These are phyloP conservation scores for Drosophila antonietae DNA, from an alignment of 2,888 invertebrate species.

Conservation along the genomic window DNA sequence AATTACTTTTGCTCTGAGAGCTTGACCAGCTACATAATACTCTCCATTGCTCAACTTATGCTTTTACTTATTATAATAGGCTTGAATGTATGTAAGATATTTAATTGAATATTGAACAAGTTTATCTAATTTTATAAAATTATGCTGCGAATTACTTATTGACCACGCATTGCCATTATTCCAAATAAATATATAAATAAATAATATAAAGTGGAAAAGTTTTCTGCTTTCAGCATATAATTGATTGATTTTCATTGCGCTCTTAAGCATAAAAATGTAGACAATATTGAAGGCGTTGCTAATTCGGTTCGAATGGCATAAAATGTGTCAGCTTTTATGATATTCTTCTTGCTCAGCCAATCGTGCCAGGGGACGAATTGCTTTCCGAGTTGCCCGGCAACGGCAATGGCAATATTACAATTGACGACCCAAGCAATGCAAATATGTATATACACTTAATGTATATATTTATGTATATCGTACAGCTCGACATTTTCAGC, in stretches of 20 bases:
- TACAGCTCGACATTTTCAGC: background rate
- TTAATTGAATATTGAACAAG: background rate
- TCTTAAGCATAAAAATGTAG: conserved; percentile 30
- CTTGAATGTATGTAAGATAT: background rate
- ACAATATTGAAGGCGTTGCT: conserved; percentile 26
- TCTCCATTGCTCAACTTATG: background rate
- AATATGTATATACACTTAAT: conserved; percentile 10
- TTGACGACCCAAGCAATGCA: conserved; percentile 23
- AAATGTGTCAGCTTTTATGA: conserved; percentile 41
- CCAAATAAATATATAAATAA: background rate
- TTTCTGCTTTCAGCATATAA: conserved; percentile 13
- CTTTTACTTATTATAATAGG: background rate
- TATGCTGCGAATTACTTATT: background rate
- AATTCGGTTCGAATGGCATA: conserved; percentile 20
- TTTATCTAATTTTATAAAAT: background rate
- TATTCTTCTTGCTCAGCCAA: conserved; percentile 38
- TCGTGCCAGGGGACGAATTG: conserved; percentile 13
- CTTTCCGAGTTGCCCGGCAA: conserved; percentile 11
- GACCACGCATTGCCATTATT: background rate
- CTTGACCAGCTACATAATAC: background rate
- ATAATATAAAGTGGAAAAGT: conserved; percentile 12
- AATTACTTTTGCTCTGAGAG: too few species aligned
- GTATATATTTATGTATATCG: conserved; percentile 13
- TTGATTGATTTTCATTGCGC: conserved; percentile 42
- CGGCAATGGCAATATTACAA: conserved; percentile 16